A percentile compares a stretch with the other conserved stretches of the same genome.
Evolutionary conservation across 2,113 vertebrate species (phyloP).

Genomic region (Phrynosoma platyrhinos): DNA sequence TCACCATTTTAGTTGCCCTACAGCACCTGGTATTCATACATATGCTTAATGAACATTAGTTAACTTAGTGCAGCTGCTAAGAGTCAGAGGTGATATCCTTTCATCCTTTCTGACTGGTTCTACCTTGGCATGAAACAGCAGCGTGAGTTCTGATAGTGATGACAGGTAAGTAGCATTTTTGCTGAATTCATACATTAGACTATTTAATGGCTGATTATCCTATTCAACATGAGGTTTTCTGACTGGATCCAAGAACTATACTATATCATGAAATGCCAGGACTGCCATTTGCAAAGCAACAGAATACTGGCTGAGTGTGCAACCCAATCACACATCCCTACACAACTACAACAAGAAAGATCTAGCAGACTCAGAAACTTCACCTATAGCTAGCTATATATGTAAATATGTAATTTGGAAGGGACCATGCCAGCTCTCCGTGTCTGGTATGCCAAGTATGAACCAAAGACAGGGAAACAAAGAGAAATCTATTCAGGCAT

Average conservation of each 20-base stretch:
- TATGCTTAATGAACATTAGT: conserved; percentile 50
- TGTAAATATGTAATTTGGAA: neutral
- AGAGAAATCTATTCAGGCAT: neutral
- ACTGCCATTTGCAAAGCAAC: neutral
- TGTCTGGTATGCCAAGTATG: neutral
- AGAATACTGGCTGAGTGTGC: neutral
- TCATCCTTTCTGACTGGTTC: conserved; percentile 6
- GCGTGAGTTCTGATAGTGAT: neutral
- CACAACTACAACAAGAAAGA: neutral
- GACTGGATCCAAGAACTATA: neutral
- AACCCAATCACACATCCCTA: neutral
- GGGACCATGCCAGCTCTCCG: neutral
- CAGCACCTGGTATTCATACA: no score
- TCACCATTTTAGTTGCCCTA: no score
- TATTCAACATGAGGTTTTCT: neutral
- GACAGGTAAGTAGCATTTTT: neutral
- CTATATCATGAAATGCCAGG: neutral
- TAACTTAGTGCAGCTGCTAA: conserved; percentile 60
- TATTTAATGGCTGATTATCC: neutral
- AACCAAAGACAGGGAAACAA: neutral
- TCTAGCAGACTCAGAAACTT: neutral
- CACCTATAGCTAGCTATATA: neutral
- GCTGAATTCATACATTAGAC: neutral
- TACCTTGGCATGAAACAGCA: conserved; percentile 30
- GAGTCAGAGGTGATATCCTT: conserved; percentile 43